These are phyloP conservation scores for Galeopterus variegatus DNA, from an alignment of 2,113 vertebrate genomes.

Conservation along the genomic window DNA sequence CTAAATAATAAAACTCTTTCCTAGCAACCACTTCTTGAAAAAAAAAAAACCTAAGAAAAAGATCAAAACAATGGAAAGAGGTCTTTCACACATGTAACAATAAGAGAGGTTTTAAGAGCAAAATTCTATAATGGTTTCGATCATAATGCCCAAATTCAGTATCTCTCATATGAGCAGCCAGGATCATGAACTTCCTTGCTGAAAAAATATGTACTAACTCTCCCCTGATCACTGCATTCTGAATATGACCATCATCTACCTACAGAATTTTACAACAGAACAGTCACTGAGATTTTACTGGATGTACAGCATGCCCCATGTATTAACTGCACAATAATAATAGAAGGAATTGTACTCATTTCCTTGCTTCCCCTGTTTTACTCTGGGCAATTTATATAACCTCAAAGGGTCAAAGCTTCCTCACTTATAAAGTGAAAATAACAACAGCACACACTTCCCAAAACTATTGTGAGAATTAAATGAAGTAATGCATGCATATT, in stretches of 20 bases:
- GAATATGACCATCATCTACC: not conserved
- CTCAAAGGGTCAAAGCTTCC: not conserved
- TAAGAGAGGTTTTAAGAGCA: conserved; percentile 71
- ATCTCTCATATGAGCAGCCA: not conserved
- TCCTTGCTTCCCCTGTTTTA: not conserved
- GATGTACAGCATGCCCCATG: not conserved
- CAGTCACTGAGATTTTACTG: not conserved
- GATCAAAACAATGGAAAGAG: conserved; percentile 71
- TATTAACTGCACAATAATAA: conserved; percentile 1
- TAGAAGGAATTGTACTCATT: not conserved
- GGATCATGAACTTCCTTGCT: conserved; percentile 6
- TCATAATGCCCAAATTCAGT: not conserved
- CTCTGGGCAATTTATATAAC: not conserved
- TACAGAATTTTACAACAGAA: conserved; percentile 40
- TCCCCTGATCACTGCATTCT: not conserved
- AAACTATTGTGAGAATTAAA: not conserved
- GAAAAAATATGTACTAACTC: conserved; percentile 1
- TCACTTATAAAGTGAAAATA: conserved; percentile 13
- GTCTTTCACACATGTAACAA: conserved; percentile 62
- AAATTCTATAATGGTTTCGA: conserved; percentile 59
- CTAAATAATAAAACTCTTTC: conserved; percentile 78
- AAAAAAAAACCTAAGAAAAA: conserved; percentile 62
- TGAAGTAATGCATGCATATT: not conserved
- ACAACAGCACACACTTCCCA: not conserved
- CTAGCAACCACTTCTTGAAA: conserved; percentile 79